Evolutionary conservation across 2,797 vertebrate species (phyloP).

Genomic region (Lithobates sylvaticus): DNA sequence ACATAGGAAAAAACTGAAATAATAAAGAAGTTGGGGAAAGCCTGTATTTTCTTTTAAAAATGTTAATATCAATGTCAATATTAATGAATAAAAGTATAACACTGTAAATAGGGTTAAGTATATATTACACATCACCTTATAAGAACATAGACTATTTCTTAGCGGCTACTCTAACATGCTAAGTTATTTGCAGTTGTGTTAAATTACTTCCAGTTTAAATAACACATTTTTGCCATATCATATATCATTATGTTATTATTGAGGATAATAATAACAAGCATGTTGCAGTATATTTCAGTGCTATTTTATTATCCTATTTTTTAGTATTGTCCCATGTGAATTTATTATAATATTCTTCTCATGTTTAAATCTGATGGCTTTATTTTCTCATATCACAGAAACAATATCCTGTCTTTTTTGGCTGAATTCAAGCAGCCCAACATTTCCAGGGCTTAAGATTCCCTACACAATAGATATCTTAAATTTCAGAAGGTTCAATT

Average conservation of each 20-base stretch:
- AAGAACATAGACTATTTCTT: background rate
- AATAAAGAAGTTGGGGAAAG: background rate
- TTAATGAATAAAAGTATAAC: background rate
- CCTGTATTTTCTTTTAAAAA: too few species aligned
- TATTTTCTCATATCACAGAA: background rate
- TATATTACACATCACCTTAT: background rate
- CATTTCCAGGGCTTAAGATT: background rate
- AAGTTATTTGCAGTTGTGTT: background rate
- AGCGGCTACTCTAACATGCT: background rate
- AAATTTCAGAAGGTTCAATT: conserved; percentile 1
- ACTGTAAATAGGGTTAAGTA: background rate
- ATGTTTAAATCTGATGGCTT: background rate
- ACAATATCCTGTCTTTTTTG: background rate
- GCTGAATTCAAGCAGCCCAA: background rate
- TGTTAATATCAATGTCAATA: background rate
- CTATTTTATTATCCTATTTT: too few species aligned
- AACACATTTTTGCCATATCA: too few species aligned
- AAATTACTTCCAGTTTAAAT: background rate
- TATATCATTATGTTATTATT: too few species aligned
- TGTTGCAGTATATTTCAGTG: too few species aligned
- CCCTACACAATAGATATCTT: background rate
- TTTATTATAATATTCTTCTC: background rate
- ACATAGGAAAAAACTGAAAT: background rate
- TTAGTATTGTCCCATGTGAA: background rate
- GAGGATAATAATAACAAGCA: too few species aligned